Base-by-base conservation (phyloP, 1,140 invertebrate species). In the Orussus abietinus region DNA sequence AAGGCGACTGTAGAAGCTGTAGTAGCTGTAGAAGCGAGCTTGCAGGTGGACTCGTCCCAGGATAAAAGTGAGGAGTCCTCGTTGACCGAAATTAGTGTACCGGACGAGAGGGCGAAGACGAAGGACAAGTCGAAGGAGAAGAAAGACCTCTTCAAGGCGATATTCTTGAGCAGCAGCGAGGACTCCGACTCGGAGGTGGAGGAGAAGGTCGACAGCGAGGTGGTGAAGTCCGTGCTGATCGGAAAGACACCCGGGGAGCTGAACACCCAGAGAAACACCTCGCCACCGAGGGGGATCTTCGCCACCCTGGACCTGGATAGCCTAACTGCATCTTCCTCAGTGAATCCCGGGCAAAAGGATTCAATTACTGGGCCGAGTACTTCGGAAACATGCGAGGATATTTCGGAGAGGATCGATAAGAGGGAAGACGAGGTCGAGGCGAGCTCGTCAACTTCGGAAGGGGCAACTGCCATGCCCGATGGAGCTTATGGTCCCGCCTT, bases 211-310 rank as follows among this genome's bases (percentile, higher is more conserved):
- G 64, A 72, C 15, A 65, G 60, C 2, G 60, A 72, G 3, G 53
- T 66, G 7, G 51, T 57, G 1, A 57, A 63, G 28, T 60, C 58
- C 3, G 57, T 53, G 33, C 42, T 73, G 5, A 63, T 70, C 26
- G 63, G 66, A 6, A 58, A 68, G 34, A 40, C 52, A 22, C 49
- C 66, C 2, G 49, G 44, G 1, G 57, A 65, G 4, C 52, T 66
- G 11, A 80, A 80, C 58, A 32, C 73, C 1, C 65, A 80, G 47
- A 74, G 81, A 36, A 86, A 85, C 41, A 76, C 66, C 6, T 85
- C 82, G 4, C 83, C 83, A 1, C 80, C 83, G 1, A 73, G 80
- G 43, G 85, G 84, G 2, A 84, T 88, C 37, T 89, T 89, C 55
- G 83, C 84, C 0, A 82, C 85, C 45, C 65, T 89, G 14, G 81